Conservation (phyloP, 2,797 vertebrate species). For the Sebastes miniatus region DNA sequence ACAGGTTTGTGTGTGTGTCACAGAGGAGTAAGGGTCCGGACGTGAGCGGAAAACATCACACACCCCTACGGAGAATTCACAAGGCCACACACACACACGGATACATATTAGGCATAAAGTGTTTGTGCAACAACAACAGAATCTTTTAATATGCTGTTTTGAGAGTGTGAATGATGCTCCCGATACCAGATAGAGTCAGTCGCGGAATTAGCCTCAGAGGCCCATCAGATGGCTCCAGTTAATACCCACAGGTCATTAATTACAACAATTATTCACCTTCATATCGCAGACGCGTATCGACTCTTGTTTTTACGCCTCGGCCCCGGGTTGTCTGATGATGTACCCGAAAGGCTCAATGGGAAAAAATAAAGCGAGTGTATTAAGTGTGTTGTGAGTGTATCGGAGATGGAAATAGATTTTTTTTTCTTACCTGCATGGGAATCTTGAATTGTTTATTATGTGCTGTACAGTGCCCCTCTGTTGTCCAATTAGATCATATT, state of each 20-base stretch:
- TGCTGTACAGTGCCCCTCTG: slow-evolving; percentile 28
- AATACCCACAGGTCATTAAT: slow-evolving; percentile 81
- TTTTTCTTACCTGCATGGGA: slow-evolving; percentile 18
- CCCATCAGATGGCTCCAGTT: slow-evolving; percentile 55
- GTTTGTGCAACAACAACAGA: slow-evolving; percentile 4
- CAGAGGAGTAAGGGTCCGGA: slow-evolving; percentile 43
- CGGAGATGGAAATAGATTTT: slow-evolving; percentile 48
- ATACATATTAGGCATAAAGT: slow-evolving; percentile 1
- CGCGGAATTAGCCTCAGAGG: slow-evolving; percentile 58
- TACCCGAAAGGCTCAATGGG: slow-evolving; percentile 36
- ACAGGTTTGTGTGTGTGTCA: slow-evolving; percentile 74
- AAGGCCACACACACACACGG: slow-evolving; percentile 5
- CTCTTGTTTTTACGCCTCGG: slow-evolving; percentile 53
- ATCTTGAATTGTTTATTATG: slow-evolving; percentile 56
- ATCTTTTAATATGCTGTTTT: slow-evolving; percentile 42
- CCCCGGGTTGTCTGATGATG: slow-evolving; percentile 38
- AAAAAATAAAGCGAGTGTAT: slow-evolving; percentile 43
- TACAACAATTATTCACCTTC: slow-evolving; percentile 83
- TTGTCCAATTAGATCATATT: slow-evolving; percentile 67
- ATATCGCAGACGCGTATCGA: slow-evolving; percentile 77
- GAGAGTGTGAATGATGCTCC: slow-evolving; percentile 48
- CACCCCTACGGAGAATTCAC: slow-evolving; percentile 3
- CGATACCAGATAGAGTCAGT: slow-evolving; percentile 30
- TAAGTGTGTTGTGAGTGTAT: slow-evolving; percentile 30
- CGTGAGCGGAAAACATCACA: slow-evolving; percentile 71